phyloP scores from a whole-genome alignment of 1,140 invertebrate species.

The Metaphire vulgaris region DNA sequence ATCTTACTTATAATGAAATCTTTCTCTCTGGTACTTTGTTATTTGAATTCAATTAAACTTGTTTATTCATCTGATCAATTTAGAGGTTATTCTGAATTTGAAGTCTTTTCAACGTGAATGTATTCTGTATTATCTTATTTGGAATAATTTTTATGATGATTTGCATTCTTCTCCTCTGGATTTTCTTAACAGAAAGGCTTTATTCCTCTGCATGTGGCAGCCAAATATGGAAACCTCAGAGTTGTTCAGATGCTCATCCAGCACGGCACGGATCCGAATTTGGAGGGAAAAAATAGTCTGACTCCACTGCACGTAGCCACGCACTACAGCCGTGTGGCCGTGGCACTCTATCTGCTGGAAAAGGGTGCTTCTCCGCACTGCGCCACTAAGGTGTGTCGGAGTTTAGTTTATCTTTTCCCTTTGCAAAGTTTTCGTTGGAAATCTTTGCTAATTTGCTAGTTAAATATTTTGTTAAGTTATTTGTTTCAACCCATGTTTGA shows the following conservation, averaged over 20 bases:
- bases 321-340: conserved; percentile 88
- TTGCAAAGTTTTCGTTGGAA: not conserved
- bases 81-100: not conserved
- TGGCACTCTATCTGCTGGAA: conserved; percentile 90
- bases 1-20: too few relatives aligned
- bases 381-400: conserved; percentile 81
- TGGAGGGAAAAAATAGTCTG: conserved; percentile 91
- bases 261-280: conserved; percentile 86
- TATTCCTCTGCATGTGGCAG: conserved; percentile 92
- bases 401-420: not conserved
- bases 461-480: not conserved
- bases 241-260: conserved; percentile 88
- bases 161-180: conserved; percentile 59
- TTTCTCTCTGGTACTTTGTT: too few relatives aligned
- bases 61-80: not conserved
- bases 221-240: conserved; percentile 97
- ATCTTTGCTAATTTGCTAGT: not conserved
- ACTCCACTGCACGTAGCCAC: conserved; percentile 88
- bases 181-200: conserved; percentile 98
- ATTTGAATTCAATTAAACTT: too few relatives aligned
- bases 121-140: not conserved
- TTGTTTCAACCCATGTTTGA: not conserved
- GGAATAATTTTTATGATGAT: not conserved
- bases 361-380: conserved; percentile 84
- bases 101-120: not conserved